Conservation (phyloP, 2,888 invertebrate genomes). For the Magallana nippona region DNA sequence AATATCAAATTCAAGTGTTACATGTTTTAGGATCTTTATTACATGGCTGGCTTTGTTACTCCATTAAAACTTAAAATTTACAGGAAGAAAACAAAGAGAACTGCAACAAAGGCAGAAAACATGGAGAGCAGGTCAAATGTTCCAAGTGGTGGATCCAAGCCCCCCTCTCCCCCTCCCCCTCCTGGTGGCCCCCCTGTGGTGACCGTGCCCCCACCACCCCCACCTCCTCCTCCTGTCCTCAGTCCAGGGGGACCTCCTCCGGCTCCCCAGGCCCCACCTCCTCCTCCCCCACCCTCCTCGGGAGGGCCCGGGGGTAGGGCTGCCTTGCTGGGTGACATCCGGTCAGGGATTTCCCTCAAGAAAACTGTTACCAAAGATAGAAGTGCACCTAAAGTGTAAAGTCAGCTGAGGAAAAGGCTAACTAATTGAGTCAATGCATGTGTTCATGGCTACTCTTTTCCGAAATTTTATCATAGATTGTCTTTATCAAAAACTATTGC, state of each 20-base stretch:
- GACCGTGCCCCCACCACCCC: conserved; percentile 51
- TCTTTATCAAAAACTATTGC: too few species aligned
- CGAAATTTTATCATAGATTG: too few species aligned
- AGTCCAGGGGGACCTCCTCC: conserved; percentile 47
- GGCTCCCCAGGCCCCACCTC: conserved; percentile 46
- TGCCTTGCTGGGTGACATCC: conserved; percentile 68
- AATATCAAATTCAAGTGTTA: too few species aligned
- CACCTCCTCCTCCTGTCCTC: conserved; percentile 49
- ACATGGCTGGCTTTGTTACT: too few species aligned
- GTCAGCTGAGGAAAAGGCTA: neutral
- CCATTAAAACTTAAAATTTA: neutral
- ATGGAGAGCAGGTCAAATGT: conserved; percentile 17
- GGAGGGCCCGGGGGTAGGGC: conserved; percentile 52
- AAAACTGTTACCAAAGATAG: conserved; percentile 69
- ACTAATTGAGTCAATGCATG: too few species aligned
- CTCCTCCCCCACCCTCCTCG: conserved; percentile 45
- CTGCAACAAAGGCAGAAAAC: conserved; percentile 30
- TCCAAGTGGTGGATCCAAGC: conserved; percentile 45
- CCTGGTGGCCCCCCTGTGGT: conserved; percentile 40
- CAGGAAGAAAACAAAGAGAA: conserved; percentile 32
- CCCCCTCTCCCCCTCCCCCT: conserved; percentile 39
- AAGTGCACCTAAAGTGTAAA: conserved; percentile 65
- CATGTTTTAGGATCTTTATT: too few species aligned
- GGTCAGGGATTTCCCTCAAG: conserved; percentile 64
- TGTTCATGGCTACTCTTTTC: too few species aligned